phyloP scores from a whole-genome alignment of 2,113 vertebrate genomes.

The Malurus cyaneus region DNA sequence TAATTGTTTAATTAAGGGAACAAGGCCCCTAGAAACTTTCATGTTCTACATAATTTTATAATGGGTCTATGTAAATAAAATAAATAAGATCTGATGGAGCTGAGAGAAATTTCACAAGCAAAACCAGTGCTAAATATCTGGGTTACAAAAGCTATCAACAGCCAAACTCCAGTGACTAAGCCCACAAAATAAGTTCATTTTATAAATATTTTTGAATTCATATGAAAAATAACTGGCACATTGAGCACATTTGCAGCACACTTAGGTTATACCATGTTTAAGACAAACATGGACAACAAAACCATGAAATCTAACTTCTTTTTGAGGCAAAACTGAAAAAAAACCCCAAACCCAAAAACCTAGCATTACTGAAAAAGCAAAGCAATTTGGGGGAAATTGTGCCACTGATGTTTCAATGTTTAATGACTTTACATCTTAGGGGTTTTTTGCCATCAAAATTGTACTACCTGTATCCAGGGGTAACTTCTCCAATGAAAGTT shows the following conservation, averaged over 20 bases:
- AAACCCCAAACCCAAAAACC: background rate
- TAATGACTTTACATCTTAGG: rapidly evolving
- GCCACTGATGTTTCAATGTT: background rate
- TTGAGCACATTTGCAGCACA: background rate
- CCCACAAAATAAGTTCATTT: background rate
- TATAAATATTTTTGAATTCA: background rate
- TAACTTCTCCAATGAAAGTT: background rate
- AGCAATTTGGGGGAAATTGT: background rate
- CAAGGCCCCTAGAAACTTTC: slow-evolving; percentile 37
- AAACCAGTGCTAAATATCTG: background rate
- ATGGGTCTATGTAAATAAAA: slow-evolving; percentile 13
- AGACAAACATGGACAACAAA: background rate
- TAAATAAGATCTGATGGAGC: slow-evolving; percentile 18
- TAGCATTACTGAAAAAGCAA: background rate
- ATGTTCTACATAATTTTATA: slow-evolving; percentile 26
- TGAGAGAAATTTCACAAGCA: background rate
- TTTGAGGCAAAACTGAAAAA: background rate
- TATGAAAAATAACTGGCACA: background rate
- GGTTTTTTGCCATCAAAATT: background rate
- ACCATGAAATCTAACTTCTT: background rate
- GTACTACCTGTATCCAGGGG: background rate
- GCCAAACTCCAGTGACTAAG: background rate
- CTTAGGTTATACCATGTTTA: background rate
- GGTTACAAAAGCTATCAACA: background rate
- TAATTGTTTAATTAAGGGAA: slow-evolving; percentile 63